These are phyloP conservation scores for Halictus ligatus DNA, from an alignment of 2,888 invertebrate species.

Conservation along the genomic window DNA sequence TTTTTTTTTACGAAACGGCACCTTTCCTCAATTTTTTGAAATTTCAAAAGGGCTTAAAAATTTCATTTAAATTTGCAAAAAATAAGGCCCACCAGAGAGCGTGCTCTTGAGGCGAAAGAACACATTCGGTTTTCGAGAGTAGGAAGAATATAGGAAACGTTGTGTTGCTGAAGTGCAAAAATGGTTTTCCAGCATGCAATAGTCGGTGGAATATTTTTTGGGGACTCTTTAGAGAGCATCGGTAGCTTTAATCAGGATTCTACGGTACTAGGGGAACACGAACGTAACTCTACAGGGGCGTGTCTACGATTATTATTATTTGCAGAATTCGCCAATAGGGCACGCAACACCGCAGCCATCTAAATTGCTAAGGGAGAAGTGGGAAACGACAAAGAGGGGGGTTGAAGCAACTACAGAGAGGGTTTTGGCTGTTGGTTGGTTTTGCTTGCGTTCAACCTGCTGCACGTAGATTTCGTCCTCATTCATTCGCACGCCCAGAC, in stretches of 20 bases:
- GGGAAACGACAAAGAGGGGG: constrained; percentile 31
- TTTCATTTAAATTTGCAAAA: too few relatives aligned
- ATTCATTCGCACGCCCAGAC: constrained; percentile 77
- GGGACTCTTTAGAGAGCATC: too few relatives aligned
- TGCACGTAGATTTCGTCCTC: constrained; percentile 80
- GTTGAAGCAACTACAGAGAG: constrained; percentile 25
- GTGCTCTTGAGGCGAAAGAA: too few relatives aligned
- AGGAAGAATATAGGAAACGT: too few relatives aligned
- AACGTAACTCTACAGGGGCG: not conserved
- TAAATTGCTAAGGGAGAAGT: constrained; percentile 16
- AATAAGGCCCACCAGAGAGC: too few relatives aligned
- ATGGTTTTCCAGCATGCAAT: too few relatives aligned
- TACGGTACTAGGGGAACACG: not conserved
- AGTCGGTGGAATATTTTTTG: too few relatives aligned
- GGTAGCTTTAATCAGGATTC: not conserved
- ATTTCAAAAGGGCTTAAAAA: too few relatives aligned
- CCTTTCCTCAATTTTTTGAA: too few relatives aligned
- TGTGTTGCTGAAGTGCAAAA: too few relatives aligned
- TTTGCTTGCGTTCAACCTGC: constrained; percentile 72
- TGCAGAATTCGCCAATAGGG: constrained; percentile 18
- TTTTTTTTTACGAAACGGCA: too few relatives aligned
- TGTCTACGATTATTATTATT: constrained; percentile 8
- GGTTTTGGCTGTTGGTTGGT: constrained; percentile 46
- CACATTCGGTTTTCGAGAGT: too few relatives aligned
- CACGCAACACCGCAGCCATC: not conserved